Evolutionary conservation across 1,140 invertebrate genomes (phyloP).

Genomic region (Drosophila melanica): DNA sequence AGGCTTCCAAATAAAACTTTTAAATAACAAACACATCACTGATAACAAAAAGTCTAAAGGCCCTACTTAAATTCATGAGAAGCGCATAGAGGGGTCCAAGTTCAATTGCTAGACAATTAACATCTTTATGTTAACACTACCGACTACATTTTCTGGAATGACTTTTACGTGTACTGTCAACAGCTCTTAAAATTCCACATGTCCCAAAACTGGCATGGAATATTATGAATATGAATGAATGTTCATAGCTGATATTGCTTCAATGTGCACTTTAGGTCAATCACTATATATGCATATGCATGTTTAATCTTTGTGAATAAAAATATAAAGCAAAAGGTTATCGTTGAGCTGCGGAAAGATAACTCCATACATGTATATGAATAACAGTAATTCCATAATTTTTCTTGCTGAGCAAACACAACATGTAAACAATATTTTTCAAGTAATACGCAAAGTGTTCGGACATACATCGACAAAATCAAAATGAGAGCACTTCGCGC

Average conservation of each 20-base stretch:
- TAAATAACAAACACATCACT: too few species aligned
- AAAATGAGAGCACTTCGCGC: neutral
- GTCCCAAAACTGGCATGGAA: too few species aligned
- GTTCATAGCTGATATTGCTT: neutral
- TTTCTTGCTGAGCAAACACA: neutral
- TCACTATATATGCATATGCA: neutral
- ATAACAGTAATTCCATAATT: neutral
- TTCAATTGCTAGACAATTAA: too few species aligned
- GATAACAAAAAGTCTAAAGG: too few species aligned
- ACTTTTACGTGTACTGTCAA: too few species aligned
- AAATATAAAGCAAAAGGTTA: neutral
- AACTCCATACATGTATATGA: neutral
- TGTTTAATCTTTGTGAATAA: neutral
- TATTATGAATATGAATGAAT: too few species aligned
- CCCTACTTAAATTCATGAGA: too few species aligned
- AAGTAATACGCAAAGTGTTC: conserved; percentile 3
- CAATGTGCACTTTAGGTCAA: neutral
- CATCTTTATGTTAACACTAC: too few species aligned
- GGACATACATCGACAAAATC: neutral
- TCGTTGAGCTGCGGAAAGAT: conserved; percentile 8
- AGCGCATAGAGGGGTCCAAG: too few species aligned
- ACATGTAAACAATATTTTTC: conserved; percentile 1
- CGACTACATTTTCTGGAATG: too few species aligned
- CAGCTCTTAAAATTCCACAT: too few species aligned
- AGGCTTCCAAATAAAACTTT: too few species aligned